Base-by-base conservation (phyloP, 1,140 invertebrate species). In the Polypedilum pembai region DNA sequence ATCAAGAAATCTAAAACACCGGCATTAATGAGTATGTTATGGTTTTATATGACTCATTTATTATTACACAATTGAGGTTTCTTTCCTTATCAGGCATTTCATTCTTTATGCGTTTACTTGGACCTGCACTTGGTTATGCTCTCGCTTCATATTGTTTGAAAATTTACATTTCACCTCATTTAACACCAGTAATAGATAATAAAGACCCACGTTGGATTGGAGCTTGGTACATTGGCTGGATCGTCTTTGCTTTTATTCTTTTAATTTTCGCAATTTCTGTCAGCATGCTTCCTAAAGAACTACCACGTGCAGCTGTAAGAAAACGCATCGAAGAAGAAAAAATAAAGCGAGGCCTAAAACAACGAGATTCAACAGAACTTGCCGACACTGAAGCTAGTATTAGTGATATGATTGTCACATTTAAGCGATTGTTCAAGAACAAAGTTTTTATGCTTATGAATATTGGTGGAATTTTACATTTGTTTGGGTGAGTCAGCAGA, bases 161-260 rank as follows among this genome's bases (percentile, higher is more conserved):
- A 77, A 81, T 88, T 24, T 90, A 89, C 77, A 87, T 90, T 45
- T 87, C 86, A 40, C 88, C 88, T 3, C 82, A 83, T 4, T 77
- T 89, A 40, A 89, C 86, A 8, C 88, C 89, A 3, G 86, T 84
- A 0, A 89, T 90, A 40, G 84, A 80, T 8, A 87, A 82, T 24
- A 82, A 85, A 76, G 88, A 91, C 82, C 88, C 88, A 4, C 83
- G 88, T 76, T 91, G 89, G 89, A 77, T 90, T 7, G 89, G 89
- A 4, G 89, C 89, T 7, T 91, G 89, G 89, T 91, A 88, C 89
- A 76, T 90, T 15, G 91, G 91, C 24, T 91, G 84, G 89, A 86
- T 90, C 33, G 83, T 90, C 33, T 80, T 89, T 63, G 88, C 86
- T n/a, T 77, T 84, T 7, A 76, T 88, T 0, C 83, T 89, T 0